These are phyloP conservation scores for Xestia xanthographa DNA, from an alignment of 2,888 invertebrate genomes.

Conservation along the genomic window DNA sequence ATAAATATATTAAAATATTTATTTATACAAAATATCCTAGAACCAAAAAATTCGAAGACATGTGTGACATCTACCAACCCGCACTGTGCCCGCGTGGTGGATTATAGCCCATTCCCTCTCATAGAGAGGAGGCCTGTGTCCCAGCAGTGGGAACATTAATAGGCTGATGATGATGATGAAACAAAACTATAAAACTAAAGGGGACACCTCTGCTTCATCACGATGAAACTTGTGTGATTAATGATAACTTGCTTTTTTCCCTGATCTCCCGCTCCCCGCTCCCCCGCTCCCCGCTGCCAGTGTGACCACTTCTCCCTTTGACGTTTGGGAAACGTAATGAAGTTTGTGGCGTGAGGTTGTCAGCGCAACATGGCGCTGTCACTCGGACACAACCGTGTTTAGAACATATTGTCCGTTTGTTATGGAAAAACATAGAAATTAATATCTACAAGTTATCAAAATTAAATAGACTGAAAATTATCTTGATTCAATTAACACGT, in stretches of 20 bases:
- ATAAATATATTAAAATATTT: too few relatives aligned
- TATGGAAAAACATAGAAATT: conserved; percentile 27
- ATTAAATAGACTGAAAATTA: too few relatives aligned
- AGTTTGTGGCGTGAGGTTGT: conserved; percentile 74
- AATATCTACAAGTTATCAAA: neutral
- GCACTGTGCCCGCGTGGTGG: too few relatives aligned
- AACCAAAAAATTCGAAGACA: too few relatives aligned
- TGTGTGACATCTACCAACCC: too few relatives aligned
- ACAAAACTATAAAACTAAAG: neutral
- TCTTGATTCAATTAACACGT: too few relatives aligned
- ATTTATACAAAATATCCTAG: too few relatives aligned
- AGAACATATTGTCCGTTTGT: conserved; percentile 52
- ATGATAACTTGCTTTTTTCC: neutral
- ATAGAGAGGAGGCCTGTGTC: too few relatives aligned
- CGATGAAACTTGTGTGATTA: neutral
- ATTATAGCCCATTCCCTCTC: too few relatives aligned
- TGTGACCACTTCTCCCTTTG: conserved; percentile 49
- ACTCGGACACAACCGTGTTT: conserved; percentile 60
- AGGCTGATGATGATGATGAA: too few relatives aligned
- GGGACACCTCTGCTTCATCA: neutral
- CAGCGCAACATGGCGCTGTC: conserved; percentile 69
- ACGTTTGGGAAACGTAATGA: conserved; percentile 73
- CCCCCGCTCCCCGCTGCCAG: conserved; percentile 28
- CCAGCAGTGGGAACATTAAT: too few relatives aligned
- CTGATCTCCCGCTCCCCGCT: neutral